Evolutionary conservation across 2,797 vertebrate genomes (phyloP).

Genomic region (Lepilemur ruficaudatus): DNA sequence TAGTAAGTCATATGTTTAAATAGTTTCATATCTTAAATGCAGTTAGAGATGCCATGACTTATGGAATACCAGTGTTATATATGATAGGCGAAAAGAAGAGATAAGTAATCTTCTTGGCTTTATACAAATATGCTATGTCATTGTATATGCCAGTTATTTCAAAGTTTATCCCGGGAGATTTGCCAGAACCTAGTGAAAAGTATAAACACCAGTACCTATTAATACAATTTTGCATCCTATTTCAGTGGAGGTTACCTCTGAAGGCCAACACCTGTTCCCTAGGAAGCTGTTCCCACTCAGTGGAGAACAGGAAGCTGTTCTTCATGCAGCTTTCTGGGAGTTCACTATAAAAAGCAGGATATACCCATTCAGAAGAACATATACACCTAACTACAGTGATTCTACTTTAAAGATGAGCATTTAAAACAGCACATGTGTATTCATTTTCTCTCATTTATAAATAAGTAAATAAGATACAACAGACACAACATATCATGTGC

Average conservation of each 20-base stretch:
- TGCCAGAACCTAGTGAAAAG: constrained; percentile 15
- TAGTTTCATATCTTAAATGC: not conserved
- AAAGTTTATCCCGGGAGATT: not conserved
- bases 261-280: not conserved
- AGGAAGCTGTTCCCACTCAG: not conserved
- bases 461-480: not conserved
- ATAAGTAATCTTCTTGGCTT: not conserved
- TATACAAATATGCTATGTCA: not conserved
- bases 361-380: not conserved
- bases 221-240: not conserved
- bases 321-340: not conserved
- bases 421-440: not conserved
- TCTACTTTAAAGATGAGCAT: not conserved
- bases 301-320: no score
- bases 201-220: not conserved
- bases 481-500: not conserved
- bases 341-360: not conserved
- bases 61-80: not conserved
- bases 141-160: not conserved
- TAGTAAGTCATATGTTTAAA: not conserved
- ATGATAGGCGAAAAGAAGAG: not conserved
- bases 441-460: not conserved
- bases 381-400: not conserved
- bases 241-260: not conserved
- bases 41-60: not conserved